Conservation (phyloP, 1,140 invertebrate genomes). For the Rhyzopertha dominica region DNA sequence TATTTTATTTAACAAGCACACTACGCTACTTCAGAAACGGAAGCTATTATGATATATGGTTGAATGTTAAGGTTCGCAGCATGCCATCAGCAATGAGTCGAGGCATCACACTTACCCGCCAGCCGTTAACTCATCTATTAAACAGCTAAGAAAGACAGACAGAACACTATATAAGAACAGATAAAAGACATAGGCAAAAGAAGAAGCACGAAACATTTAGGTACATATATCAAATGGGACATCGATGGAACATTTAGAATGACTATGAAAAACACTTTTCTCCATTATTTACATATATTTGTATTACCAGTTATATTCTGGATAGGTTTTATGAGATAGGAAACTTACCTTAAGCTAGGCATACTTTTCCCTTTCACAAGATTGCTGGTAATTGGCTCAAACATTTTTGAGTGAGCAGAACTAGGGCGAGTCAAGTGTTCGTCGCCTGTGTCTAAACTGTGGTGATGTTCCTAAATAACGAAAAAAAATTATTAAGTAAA, state of each 20-base stretch:
- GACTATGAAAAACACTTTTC: no score
- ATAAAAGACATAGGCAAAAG: slow-evolving; percentile 11
- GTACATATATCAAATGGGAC: slow-evolving; percentile 1
- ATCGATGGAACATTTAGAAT: slow-evolving; percentile 1
- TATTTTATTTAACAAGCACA: no score
- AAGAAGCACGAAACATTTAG: slow-evolving; percentile 19
- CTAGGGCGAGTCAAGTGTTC: slow-evolving; percentile 61
- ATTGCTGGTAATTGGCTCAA: slow-evolving; percentile 58
- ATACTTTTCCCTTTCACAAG: slow-evolving; percentile 91
- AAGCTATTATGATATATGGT: no score
- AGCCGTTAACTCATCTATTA: slow-evolving; percentile 77
- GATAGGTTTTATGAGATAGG: no score
- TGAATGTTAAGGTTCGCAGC: no score
- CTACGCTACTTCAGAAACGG: no score
- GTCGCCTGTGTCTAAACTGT: slow-evolving; percentile 73
- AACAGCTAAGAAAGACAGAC: slow-evolving; percentile 65
- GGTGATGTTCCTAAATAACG: slow-evolving; percentile 62
- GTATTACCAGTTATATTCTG: no score
- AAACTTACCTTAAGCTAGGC: slow-evolving; percentile 81
- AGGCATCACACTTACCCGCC: slow-evolving; percentile 70
- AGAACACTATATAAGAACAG: slow-evolving; percentile 46
- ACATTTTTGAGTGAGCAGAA: slow-evolving; percentile 58
- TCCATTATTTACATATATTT: no score
- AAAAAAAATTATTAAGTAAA: slow-evolving; percentile 10
- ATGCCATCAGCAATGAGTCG: no score